A percentile compares a stretch with the other conserved stretches of the same genome.
Conservation (phyloP, 2,888 invertebrate species). For the Toxonevra muliebris region DNA sequence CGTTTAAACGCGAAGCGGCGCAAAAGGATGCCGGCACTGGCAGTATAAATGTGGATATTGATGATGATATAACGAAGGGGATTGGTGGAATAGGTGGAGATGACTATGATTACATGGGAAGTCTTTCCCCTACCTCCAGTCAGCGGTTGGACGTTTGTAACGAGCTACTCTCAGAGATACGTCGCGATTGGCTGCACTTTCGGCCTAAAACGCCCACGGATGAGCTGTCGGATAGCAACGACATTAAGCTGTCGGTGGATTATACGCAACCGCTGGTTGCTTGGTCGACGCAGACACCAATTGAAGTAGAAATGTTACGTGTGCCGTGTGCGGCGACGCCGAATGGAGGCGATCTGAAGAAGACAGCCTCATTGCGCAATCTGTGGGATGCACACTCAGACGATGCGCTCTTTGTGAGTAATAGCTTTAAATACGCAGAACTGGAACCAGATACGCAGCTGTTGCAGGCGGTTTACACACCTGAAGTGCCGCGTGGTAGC, state of each 20-base stretch:
- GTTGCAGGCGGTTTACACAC: constrained; percentile 52
- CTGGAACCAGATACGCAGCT: constrained; percentile 60
- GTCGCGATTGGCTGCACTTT: constrained; percentile 64
- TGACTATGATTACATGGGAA: constrained; percentile 48
- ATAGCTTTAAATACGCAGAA: constrained; percentile 60
- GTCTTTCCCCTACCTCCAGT: constrained; percentile 57
- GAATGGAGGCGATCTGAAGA: constrained; percentile 7
- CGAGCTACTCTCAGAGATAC: constrained; percentile 61
- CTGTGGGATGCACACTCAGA: constrained; percentile 40
- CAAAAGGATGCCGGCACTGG: neutral
- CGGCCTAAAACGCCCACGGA: constrained; percentile 63
- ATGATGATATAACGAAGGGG: constrained; percentile 29
- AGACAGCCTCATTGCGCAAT: constrained; percentile 24
- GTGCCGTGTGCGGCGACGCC: constrained; percentile 38
- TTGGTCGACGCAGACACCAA: constrained; percentile 61
- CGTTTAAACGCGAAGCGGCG: neutral
- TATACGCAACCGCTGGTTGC: constrained; percentile 48
- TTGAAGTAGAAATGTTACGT: constrained; percentile 59
- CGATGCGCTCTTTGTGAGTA: constrained; percentile 53
- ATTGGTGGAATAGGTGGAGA: constrained; percentile 23
- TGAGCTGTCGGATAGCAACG: constrained; percentile 46
- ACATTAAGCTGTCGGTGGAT: constrained; percentile 37
- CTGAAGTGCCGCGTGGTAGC: constrained; percentile 50
- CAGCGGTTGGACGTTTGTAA: constrained; percentile 59
- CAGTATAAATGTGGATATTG: constrained; percentile 38